A percentile compares a stretch with the other conserved stretches of the same genome.
These are phyloP conservation scores for Siphamia tubifer DNA, from an alignment of 2,113 vertebrate genomes.

Conservation along the genomic window DNA sequence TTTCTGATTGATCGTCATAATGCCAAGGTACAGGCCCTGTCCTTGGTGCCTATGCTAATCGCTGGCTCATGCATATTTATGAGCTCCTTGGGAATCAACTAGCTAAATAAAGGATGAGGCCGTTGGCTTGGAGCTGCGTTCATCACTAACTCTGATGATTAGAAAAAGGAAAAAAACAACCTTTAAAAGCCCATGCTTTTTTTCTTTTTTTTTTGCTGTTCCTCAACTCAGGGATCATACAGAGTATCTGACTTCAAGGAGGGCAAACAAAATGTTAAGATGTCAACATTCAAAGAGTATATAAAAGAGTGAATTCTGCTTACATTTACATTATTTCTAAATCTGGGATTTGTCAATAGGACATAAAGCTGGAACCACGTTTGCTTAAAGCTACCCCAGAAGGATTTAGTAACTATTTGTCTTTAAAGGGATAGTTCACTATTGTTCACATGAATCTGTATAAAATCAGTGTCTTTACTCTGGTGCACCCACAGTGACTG, in stretches of 20 bases:
- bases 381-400: no score
- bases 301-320: not conserved
- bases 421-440: no score
- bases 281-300: not conserved
- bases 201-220: not conserved
- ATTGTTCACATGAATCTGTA: no score
- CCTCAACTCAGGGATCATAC: not conserved
- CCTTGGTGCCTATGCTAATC: constrained; percentile 74
- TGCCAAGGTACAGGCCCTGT: constrained; percentile 66
- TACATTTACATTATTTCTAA: no score
- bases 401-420: no score
- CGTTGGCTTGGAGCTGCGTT: constrained; percentile 48
- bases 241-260: not conserved
- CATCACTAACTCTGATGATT: constrained; percentile 63
- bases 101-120: constrained; percentile 73
- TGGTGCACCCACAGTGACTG: no score
- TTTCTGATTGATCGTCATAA: constrained; percentile 73
- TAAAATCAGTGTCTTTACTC: no score
- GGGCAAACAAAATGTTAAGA: not conserved
- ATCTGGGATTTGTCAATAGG: no score
- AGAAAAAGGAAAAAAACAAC: constrained; percentile 20
- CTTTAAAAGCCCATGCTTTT: constrained; percentile 14
- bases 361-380: no score
- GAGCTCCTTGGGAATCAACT: constrained; percentile 60
- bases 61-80: constrained; percentile 66